Conservation (phyloP, 2,888 invertebrate species). For the Leptinotarsa rubiginosa region DNA sequence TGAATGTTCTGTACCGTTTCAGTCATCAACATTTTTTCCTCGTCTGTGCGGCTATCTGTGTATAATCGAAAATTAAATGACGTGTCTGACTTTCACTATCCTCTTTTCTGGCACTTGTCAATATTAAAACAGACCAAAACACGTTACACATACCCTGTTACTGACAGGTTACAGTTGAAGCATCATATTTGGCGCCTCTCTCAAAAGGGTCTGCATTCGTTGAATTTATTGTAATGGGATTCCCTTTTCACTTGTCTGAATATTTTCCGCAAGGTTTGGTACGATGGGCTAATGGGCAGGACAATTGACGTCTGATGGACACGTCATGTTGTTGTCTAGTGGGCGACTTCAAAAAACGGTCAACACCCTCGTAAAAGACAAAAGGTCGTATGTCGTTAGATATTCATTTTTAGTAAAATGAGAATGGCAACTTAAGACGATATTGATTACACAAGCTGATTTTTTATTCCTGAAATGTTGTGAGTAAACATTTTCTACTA, state of each 20-base stretch:
- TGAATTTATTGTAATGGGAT: constrained; percentile 3
- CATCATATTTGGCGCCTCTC: constrained; percentile 13
- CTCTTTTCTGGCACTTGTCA: background rate
- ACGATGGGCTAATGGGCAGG: background rate
- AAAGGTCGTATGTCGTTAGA: too few species aligned
- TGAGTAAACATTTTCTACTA: too few species aligned
- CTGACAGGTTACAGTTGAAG: constrained; percentile 3
- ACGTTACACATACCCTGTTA: background rate
- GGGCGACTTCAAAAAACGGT: background rate
- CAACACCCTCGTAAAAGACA: too few species aligned
- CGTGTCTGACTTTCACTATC: background rate
- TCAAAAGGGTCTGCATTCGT: background rate
- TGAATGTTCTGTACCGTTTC: too few species aligned
- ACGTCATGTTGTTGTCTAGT: background rate
- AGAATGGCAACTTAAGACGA: too few species aligned
- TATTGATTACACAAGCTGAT: too few species aligned
- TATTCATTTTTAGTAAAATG: too few species aligned
- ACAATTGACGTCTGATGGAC: background rate
- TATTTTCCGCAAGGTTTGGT: background rate
- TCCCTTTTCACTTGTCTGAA: background rate
- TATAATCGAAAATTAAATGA: background rate
- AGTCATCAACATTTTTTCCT: background rate
- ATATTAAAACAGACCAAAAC: background rate
- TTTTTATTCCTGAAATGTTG: too few species aligned
- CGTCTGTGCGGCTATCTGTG: background rate